Evolutionary conservation across 2,113 vertebrate species (phyloP).

Genomic region (Nerophis ophidion): DNA sequence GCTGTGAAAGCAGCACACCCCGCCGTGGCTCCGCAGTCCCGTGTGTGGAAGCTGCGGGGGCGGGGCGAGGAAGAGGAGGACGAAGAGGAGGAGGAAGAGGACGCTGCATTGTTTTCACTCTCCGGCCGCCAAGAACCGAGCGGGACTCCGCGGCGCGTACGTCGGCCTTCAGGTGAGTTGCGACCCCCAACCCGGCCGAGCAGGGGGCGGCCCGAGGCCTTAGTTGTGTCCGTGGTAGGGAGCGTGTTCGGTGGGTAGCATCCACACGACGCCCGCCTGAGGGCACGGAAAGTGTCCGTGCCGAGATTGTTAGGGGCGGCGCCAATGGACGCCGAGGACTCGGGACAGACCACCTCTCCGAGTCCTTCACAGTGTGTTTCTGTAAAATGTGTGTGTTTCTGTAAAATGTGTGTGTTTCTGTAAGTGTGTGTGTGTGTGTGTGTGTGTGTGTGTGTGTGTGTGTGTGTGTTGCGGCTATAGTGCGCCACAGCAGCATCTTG

Average conservation of each 20-base stretch:
- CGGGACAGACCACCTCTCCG: background rate
- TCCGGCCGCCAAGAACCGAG: conserved; percentile 41
- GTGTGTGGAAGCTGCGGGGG: conserved; percentile 13
- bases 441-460: too few species aligned
- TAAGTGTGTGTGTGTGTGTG: too few species aligned
- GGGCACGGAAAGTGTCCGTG: background rate
- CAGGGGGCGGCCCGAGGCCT: background rate
- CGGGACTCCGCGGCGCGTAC: conserved; percentile 40
- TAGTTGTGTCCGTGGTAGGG: background rate
- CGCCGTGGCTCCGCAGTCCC: conserved; percentile 34
- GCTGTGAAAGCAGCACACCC: conserved; percentile 1
- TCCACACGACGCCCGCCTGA: background rate
- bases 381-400: too few species aligned
- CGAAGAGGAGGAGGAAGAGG: conserved; percentile 24
- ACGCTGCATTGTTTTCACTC: conserved; percentile 33
- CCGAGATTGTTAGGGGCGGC: background rate
- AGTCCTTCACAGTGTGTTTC: background rate
- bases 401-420: too few species aligned
- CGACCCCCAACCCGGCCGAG: background rate
- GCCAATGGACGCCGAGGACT: background rate
- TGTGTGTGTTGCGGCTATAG: conserved; percentile 1
- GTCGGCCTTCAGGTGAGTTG: conserved; percentile 49
- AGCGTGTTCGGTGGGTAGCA: background rate
- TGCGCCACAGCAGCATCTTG: conserved; percentile 6
- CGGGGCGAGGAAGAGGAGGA: conserved; percentile 12